Base-by-base conservation (phyloP, 2,797 vertebrate genomes). In the Triplophysa yarkandensis region DNA sequence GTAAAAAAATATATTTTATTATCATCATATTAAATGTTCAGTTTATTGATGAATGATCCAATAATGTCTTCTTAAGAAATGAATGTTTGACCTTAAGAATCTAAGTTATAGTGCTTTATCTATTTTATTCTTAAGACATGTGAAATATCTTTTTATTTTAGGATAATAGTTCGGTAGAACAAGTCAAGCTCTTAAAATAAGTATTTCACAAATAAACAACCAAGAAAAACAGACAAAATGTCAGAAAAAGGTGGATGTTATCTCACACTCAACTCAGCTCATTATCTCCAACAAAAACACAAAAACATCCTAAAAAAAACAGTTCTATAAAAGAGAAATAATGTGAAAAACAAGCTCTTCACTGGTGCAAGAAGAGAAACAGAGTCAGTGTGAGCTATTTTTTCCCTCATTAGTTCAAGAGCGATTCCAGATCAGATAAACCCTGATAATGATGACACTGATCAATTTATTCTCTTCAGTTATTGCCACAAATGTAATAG, bases 181-280 rank as follows among this genome's bases (percentile, higher is more conserved):
- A 11, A 39, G 30, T 6, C 30, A 13, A 39, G 1, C 36, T 39
- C 3, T 3, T 39, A 14, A 39, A 39, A 39, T 1, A 39, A 39
- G 11, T 13, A 39, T 39, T 11, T 39, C 36, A 39, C 36, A 11
- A 13, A 39, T 0, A 39, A 39, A 11, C 9, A 39, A 9, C 10
- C 10, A 39, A 13, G n/a, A 39, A 4, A 39, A 39, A 11, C 9
- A 39, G 9, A 39, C 10, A 39, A 13, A 11, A 39, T 0, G 36
- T 11, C 43, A 66, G 74, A 74, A 54, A 77, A 27, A 36, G 52
- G 68, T 19, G 46, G 68, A 30, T 48, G 57, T 48, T 52, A 11
- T 48, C 68, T 76, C 57, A 75, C 66, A 61, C 64, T 50, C 46
- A 41, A 32, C 73, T 76, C 14, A 41, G 13, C 64, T 48, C 71